Conservation (phyloP, 2,888 invertebrate genomes). For the Papilio elwesi region DNA sequence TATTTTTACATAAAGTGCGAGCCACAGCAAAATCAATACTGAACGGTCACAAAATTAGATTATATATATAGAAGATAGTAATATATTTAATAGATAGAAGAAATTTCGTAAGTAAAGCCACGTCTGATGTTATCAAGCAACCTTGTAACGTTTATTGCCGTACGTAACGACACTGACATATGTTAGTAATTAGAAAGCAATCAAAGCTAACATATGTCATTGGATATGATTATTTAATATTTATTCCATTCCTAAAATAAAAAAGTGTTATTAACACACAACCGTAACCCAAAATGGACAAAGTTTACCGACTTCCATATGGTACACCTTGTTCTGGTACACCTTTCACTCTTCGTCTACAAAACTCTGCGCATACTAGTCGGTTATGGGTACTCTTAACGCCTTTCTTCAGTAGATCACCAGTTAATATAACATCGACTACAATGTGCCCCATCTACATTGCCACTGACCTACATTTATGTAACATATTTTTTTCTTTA, state of each 20-base stretch:
- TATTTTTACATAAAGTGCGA: neutral
- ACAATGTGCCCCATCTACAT: no score
- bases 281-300: neutral
- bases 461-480: no score
- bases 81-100: neutral
- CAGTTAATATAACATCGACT: no score
- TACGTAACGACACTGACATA: neutral
- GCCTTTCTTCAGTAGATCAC: no score
- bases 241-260: neutral
- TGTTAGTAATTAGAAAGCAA: constrained; percentile 19
- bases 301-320: no score
- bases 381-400: no score
- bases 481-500: no score
- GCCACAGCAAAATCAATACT: neutral
- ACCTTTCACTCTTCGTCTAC: no score
- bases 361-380: no score
- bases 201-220: constrained; percentile 10
- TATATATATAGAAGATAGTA: no score
- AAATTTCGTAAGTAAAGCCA: constrained; percentile 6
- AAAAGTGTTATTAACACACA: no score
- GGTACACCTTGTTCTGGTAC: no score
- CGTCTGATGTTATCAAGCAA: constrained; percentile 19
- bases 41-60: neutral
- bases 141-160: constrained; percentile 17
- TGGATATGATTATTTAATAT: constrained; percentile 4